Conservation (phyloP, 2,113 vertebrate species). For the Cebidichthys violaceus region DNA sequence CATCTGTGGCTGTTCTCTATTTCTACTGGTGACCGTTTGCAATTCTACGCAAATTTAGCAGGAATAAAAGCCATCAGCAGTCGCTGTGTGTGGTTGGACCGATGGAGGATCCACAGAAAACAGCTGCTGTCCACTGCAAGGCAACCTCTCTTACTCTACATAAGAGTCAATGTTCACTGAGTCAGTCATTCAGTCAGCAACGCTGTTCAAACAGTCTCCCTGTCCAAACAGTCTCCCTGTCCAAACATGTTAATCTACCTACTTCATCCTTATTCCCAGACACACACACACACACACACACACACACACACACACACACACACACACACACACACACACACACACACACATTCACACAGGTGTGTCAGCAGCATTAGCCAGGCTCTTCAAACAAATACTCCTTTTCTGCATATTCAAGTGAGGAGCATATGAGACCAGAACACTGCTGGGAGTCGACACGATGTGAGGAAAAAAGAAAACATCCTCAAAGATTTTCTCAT, state of each 20-base stretch:
- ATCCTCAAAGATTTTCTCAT: constrained; percentile 11
- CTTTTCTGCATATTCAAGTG: constrained; percentile 60
- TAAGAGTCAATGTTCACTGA: constrained; percentile 62
- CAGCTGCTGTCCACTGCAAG: not conserved
- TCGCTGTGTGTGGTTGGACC: not conserved
- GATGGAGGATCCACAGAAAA: not conserved
- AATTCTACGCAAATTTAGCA: no score
- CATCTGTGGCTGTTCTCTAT: not conserved
- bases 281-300: not conserved
- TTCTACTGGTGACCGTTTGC: not conserved
- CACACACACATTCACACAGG: not conserved
- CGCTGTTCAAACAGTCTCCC: constrained; percentile 77
- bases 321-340: constrained; percentile 27
- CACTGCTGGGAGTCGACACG: constrained; percentile 24
- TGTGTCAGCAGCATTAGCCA: constrained; percentile 49
- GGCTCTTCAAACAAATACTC: constrained; percentile 52
- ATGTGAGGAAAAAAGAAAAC: not conserved
- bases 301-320: not conserved
- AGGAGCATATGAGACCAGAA: constrained; percentile 27
- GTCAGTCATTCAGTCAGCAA: constrained; percentile 55
- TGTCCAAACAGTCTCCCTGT: constrained; percentile 79
- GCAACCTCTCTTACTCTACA: constrained; percentile 37
- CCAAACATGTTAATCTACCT: constrained; percentile 81
- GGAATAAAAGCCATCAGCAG: no score
- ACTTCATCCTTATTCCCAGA: constrained; percentile 66